Evolutionary conservation across 1,140 invertebrate species (phyloP), one percentile per base, ranked within the genome.

Genomic region (Brachystomella parvula): DNA sequence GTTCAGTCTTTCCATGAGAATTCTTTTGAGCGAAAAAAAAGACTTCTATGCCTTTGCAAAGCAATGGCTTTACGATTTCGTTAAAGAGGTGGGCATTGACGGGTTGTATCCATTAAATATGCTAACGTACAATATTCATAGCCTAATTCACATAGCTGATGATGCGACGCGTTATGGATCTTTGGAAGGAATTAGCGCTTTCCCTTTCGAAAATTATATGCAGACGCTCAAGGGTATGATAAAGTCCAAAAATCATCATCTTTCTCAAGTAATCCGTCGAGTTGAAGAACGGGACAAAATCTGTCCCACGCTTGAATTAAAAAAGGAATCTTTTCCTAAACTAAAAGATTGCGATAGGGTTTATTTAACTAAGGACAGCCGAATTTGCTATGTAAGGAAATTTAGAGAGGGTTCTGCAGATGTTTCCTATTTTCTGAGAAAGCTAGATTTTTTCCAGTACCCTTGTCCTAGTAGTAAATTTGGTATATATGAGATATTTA

Each of bases 91-190:
- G n/a, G n/a, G n/a, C n/a, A n/a, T 65, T 63, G 47, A 47, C 47
- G 24, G 63, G 21, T 33, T 76, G 19, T 78, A 79, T 74, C 75
- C 74, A 2, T 60, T 32, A 9, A 61, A 67, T 56, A 70, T 77
- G 28, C 30, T 76, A 17, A 73, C 75, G 21, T 78, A 79, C 58
- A 79, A 79, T 75, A 74, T 78, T 28, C 78, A 79, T 73, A 26
- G 62, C 6, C 65, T 79, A 21, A 47, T 76, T 32, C 78, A 80
- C 70, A 65, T 80, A 32, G 61, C 72, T 53, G 67, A 70, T 57
- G 78, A 80, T 74, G 75, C 72, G 28, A 64, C 64, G 70, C 70
- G 65, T n/a, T 76, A 66, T 75, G 77, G 75, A 3, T 47, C 61
- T 39, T 61, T 78, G 15, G 75, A 79, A 49, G 62, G 63, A 15